Conservation (phyloP, 2,888 invertebrate genomes). For the Dasypogon diadema region DNA sequence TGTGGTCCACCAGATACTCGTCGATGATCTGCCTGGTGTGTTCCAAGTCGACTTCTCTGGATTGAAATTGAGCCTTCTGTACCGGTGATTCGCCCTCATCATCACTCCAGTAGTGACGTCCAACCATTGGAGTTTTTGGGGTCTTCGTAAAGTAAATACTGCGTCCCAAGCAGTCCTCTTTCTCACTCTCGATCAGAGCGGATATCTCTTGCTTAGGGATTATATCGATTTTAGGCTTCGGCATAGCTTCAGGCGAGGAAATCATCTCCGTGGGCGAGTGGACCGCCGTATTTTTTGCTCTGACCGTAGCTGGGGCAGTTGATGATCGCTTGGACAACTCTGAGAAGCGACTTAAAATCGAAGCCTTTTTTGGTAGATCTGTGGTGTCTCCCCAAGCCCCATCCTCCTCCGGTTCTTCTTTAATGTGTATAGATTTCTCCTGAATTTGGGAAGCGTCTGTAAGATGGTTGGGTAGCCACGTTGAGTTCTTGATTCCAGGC, state of each 20-base stretch:
- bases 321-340: conserved; percentile 44
- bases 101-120: conserved; percentile 62
- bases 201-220: not conserved
- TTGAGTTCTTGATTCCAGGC: conserved; percentile 65
- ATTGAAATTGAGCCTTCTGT: conserved; percentile 54
- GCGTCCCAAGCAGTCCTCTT: conserved; percentile 57
- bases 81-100: conserved; percentile 45
- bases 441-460: conserved; percentile 53
- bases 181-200: conserved; percentile 29
- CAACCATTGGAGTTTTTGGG: conserved; percentile 61
- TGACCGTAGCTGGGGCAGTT: not conserved
- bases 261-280: not conserved
- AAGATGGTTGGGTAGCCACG: conserved; percentile 60
- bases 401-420: conserved; percentile 52
- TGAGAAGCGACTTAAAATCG: conserved; percentile 48
- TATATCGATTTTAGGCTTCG: not conserved
- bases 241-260: not conserved
- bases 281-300: not conserved
- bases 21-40: conserved; percentile 60
- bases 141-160: conserved; percentile 64
- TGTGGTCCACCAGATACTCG: conserved; percentile 58
- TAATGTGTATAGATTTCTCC: conserved; percentile 59
- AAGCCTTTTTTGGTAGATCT: not conserved
- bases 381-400: no score
- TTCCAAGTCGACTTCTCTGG: conserved; percentile 58